Conservation (phyloP, 1,140 invertebrate species). For the Pseudomyrmex flavicornis region DNA sequence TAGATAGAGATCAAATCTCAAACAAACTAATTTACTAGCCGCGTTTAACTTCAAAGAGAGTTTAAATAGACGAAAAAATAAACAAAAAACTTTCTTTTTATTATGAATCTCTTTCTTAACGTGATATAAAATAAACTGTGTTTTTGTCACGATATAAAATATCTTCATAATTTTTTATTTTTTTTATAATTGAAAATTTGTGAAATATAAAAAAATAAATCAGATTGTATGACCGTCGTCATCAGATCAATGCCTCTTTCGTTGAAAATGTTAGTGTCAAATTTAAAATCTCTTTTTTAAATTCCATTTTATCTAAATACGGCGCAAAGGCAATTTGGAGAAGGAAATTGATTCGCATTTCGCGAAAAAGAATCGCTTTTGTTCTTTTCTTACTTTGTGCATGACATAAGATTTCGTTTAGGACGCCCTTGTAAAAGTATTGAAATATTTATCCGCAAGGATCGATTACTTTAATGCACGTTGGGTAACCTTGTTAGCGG, state of each 20-base stretch:
- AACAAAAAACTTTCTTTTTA: not conserved
- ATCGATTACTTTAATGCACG: slow-evolving; percentile 52
- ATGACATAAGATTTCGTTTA: slow-evolving; percentile 26
- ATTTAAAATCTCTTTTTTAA: not conserved
- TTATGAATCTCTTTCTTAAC: not conserved
- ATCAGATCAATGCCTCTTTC: not conserved
- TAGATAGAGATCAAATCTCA: not conserved
- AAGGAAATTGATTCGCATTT: not conserved
- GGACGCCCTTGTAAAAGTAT: slow-evolving; percentile 20
- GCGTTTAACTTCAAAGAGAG: slow-evolving; percentile 13
- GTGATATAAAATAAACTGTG: not conserved
- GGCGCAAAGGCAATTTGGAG: not conserved
- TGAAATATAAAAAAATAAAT: not conserved
- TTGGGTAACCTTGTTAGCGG: slow-evolving; percentile 28
- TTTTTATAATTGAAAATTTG: not conserved
- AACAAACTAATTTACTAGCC: slow-evolving; percentile 2
- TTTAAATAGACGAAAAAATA: not conserved
- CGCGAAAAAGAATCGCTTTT: not conserved
- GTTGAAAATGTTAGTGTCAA: too few relatives aligned
- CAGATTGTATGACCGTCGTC: not conserved
- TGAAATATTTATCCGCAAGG: slow-evolving; percentile 40
- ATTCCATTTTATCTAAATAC: not conserved
- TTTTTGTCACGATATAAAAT: not conserved
- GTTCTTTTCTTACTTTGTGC: not conserved
- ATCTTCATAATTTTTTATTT: not conserved